phyloP scores from a whole-genome alignment of 2,113 vertebrate species.

The Perognathus longimembris region DNA sequence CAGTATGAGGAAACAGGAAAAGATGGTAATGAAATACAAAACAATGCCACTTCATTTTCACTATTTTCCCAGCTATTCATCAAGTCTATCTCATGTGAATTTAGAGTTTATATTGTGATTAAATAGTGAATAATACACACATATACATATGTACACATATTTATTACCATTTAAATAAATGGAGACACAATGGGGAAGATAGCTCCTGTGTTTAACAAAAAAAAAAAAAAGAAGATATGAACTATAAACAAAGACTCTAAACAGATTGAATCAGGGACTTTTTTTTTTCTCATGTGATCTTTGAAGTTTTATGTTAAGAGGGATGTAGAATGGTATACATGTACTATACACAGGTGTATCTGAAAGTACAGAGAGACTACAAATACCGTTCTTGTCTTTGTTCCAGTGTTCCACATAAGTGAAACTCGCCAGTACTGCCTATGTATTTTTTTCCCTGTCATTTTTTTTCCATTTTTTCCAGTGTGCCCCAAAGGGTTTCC shows the following conservation, averaged over 20 bases:
- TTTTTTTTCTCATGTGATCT: neutral
- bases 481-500: too few relatives aligned
- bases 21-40: neutral
- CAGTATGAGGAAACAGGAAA: neutral
- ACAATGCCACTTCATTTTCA: neutral
- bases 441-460: neutral
- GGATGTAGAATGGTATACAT: neutral
- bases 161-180: neutral
- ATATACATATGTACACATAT: too few relatives aligned
- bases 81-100: neutral
- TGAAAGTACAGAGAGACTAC: neutral
- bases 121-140: neutral
- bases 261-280: neutral
- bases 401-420: neutral
- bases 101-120: neutral
- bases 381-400: neutral
- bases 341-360: too few relatives aligned
- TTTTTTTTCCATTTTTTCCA: neutral
- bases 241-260: neutral
- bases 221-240: neutral
- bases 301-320: neutral
- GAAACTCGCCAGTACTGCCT: neutral
- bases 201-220: neutral
- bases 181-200: neutral
- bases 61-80: neutral